Base-by-base conservation (phyloP, 1,140 invertebrate species). In the Mycetomoellerius zeteki region DNA sequence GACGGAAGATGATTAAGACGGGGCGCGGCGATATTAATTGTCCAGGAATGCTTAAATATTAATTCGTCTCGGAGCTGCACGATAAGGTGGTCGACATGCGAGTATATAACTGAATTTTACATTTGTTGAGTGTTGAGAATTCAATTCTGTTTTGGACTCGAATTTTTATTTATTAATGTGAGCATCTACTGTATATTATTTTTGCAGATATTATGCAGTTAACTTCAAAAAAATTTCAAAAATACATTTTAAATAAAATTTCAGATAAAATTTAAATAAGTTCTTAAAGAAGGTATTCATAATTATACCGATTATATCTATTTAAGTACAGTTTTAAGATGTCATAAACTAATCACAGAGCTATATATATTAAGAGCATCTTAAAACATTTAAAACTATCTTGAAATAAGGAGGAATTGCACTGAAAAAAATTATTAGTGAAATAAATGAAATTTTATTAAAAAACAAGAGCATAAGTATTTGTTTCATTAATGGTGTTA, bases 1-100 rank as follows among this genome's bases (percentile, higher is more conserved):
- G 16, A n/a, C 4, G n/a, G 4, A 14, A 27, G 33, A 47, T 60
- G 37, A 84, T 73, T 71, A 69, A 69, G 77, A 58, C 52, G 37
- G n/a, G n/a, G 16, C 52, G 37, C 14, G n/a, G 16, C 19, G 24
- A 72, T 73, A 73, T 73, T 60, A 84, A 73, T 72, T 30, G 27
- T 60, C 56, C 30, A 6, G 37, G 19, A 56, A 60, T 60, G 80
- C 62, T 75, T 24, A 75, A 75, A 75, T 75, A 75, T 84, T 84
- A 84, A 75, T 24, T 37, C 12, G 7, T 71, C 21, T 43, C 33
- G 16, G 7, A 8, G 50, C 16, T 21, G 10, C 16, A 16, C 14
- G 65, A 24, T 47, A 50, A 24, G 6, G 10, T 69, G 21, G 21
- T 69, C 24, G 65, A 14, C 21, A 5, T 21, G 33, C 33, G 4